Percentiles rank a stretch among this genome's conserved stretches.
Conservation (phyloP, 2,797 vertebrate species). For the Pipistrellus kuhlii region DNA sequence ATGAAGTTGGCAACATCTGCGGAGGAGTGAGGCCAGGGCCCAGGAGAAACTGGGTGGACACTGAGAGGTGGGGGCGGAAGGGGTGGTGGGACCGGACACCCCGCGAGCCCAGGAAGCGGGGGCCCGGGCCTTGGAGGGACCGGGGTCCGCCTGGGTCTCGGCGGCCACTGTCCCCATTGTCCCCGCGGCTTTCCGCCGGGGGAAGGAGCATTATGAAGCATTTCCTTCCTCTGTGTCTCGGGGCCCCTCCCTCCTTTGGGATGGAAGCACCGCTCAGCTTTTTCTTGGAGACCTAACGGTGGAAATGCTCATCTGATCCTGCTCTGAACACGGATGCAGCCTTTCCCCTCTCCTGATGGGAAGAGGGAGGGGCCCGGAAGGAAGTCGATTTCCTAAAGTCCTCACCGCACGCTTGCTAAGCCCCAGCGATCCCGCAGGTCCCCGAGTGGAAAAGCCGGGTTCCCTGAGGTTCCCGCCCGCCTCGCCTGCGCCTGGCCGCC, state of each 20-base stretch:
- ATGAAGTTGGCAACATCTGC: not conserved
- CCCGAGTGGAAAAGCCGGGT: not conserved
- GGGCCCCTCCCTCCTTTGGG: constrained; percentile 63
- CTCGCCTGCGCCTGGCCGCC: constrained; percentile 21
- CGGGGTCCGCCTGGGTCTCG: not conserved
- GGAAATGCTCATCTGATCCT: not conserved
- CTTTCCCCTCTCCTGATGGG: constrained; percentile 44
- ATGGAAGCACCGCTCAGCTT: not conserved
- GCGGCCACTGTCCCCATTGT: constrained; percentile 68
- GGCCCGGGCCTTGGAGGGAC: not conserved
- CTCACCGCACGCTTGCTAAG: not conserved
- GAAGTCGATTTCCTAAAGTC: not conserved
- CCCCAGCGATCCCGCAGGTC: not conserved
- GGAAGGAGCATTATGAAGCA: constrained; percentile 60
- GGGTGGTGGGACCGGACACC: not conserved
- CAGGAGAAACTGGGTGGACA: not conserved
- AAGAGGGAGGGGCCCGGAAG: constrained; percentile 19
- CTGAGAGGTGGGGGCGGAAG: not conserved
- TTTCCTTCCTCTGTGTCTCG: constrained; percentile 72
- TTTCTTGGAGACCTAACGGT: not conserved
- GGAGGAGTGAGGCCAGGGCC: not conserved
- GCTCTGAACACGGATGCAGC: not conserved
- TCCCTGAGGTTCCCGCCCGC: not conserved
- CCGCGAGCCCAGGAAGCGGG: not conserved
- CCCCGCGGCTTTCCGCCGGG: constrained; percentile 47